Percentiles rank a stretch among this genome's conserved stretches.
phyloP scores from a whole-genome alignment of 2,888 invertebrate species.

The Anorthoa munda region DNA sequence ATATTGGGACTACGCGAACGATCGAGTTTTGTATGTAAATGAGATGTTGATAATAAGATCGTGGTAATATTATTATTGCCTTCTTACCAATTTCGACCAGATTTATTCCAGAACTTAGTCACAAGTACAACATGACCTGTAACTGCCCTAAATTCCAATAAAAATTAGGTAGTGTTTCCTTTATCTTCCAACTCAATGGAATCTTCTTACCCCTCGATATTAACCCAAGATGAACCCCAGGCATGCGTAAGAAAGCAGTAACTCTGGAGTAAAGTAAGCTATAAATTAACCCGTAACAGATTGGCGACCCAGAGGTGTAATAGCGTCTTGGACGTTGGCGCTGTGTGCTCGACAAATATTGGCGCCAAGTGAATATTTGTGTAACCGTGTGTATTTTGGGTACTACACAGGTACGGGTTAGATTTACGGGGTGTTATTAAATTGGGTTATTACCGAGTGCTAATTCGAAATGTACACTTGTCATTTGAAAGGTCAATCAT shows the following conservation, averaged over 20 bases:
- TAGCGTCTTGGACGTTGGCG: slow-evolving; percentile 18
- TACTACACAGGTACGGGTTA: slow-evolving; percentile 13
- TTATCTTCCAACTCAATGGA: neutral
- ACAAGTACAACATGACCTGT: neutral
- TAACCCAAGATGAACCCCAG: slow-evolving; percentile 17
- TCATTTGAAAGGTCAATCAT: neutral
- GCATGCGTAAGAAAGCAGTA: slow-evolving; percentile 26
- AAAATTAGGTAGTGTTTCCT: neutral
- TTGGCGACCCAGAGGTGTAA: slow-evolving; percentile 20
- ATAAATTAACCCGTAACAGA: slow-evolving; percentile 48
- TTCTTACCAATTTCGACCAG: no score
- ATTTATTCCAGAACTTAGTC: no score
- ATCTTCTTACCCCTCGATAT: slow-evolving; percentile 14
- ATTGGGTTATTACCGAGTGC: neutral
- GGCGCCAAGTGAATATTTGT: slow-evolving; percentile 30
- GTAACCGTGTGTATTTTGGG: slow-evolving; percentile 15
- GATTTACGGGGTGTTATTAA: neutral
- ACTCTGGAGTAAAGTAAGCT: slow-evolving; percentile 26
- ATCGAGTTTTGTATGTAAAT: neutral
- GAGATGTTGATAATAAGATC: neutral
- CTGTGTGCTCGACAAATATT: slow-evolving; percentile 44
- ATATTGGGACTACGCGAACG: neutral
- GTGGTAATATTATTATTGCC: neutral
- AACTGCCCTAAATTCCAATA: neutral
- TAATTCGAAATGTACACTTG: neutral